Conservation (phyloP, 2,113 vertebrate species). For the Corythornis madagascariensis region DNA sequence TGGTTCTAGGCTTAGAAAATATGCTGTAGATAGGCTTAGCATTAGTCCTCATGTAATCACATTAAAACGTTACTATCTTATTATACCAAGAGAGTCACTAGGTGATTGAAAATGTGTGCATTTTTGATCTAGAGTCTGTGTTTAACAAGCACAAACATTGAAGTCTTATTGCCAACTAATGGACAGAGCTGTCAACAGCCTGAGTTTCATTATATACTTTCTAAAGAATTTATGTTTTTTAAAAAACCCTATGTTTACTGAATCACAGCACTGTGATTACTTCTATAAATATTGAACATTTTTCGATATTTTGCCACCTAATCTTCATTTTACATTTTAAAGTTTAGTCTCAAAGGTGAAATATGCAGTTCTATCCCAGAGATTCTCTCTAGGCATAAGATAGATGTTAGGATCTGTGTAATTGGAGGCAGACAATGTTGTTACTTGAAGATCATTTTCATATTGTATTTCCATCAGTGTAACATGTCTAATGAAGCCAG, state of each 20-base stretch:
- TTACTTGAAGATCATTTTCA: conserved; percentile 58
- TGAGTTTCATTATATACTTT: neutral
- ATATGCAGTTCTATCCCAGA: neutral
- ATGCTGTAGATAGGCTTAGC: neutral
- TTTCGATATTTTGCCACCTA: conserved; percentile 7
- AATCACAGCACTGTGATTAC: neutral
- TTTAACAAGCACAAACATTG: neutral
- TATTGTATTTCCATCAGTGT: conserved; percentile 43
- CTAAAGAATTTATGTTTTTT: neutral
- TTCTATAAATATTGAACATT: conserved; percentile 23
- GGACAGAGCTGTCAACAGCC: neutral
- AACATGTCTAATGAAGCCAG: conserved; percentile 44
- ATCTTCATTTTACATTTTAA: conserved; percentile 16
- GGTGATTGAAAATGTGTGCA: neutral
- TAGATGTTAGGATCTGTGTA: conserved; percentile 48
- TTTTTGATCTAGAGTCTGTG: neutral
- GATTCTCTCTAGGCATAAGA: neutral
- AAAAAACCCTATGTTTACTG: neutral
- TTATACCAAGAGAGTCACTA: neutral
- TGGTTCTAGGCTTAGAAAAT: neutral
- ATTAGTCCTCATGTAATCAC: neutral
- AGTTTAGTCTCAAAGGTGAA: neutral
- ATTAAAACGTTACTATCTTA: neutral
- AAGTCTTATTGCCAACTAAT: neutral
- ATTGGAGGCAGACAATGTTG: neutral